These are phyloP conservation scores for Charina bottae DNA, from an alignment of 2,113 vertebrate species.

Conservation along the genomic window DNA sequence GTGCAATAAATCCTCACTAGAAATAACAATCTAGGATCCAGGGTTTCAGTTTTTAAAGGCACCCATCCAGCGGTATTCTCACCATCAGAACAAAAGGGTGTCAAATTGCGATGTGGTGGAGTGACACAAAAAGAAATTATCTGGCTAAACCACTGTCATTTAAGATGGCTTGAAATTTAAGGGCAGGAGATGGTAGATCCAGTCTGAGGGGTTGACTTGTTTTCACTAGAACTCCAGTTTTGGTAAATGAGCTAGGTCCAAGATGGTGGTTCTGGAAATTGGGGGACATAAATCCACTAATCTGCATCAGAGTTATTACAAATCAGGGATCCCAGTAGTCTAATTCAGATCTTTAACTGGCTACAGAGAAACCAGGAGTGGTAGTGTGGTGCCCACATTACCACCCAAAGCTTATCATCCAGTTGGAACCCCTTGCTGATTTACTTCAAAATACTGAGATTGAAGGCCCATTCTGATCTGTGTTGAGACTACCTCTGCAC, in stretches of 20 bases:
- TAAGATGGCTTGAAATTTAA: background rate
- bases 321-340: background rate
- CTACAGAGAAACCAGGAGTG: background rate
- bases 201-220: background rate
- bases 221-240: background rate
- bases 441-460: background rate
- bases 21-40: conserved; percentile 17
- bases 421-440: background rate
- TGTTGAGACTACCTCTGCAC: background rate
- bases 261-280: background rate
- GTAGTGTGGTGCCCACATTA: background rate
- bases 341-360: background rate
- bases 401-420: background rate
- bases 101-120: too few species aligned
- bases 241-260: background rate
- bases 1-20: conserved; percentile 47
- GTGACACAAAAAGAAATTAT: background rate
- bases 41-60: background rate
- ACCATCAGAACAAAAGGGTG: background rate
- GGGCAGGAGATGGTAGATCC: background rate
- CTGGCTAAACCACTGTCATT: background rate
- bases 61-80: background rate
- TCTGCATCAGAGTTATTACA: background rate
- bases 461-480: background rate
- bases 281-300: background rate